Base-by-base conservation (phyloP, 2,113 vertebrate species). In the Tragelaphus buxtoni region DNA sequence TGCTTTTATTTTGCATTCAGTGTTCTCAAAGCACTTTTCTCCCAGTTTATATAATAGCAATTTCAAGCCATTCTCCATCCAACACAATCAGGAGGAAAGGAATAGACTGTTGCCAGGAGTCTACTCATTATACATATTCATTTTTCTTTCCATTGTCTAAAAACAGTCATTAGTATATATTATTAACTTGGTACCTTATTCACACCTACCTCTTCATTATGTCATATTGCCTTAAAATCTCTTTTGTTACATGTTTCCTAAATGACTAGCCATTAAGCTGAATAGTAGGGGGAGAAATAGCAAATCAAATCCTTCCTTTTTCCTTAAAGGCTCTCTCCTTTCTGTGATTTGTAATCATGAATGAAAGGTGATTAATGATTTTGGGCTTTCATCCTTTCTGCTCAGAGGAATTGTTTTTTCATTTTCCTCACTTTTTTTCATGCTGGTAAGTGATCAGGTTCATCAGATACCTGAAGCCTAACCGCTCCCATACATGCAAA, bases 221-320 rank as follows among this genome's bases (percentile, higher is more conserved):
- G n/a, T 79, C 28, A 55, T 79, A 42, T 49, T 92, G 79, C 82
- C 69, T 89, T 93, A 89, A 86, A 95, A 74, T 93, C 28, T 63
- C 72, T 96, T 53, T 60, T 72, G 26, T 17, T 60, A 2, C 8
- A 7, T 26, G 17, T 92, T 86, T 95, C 13, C n/a, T 60, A 81
- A 87, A 87, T 96, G 84, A 83, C n/a, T 94, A 95, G 14, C 39
- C 87, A 90, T 95, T 95, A 89, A 86, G 58, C 45, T 80, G 16
- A 77, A 14, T 76, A 47, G 13, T 65, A 72, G 11, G 45, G 24
- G 11, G 9, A 81, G 55, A 83, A 92, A 92, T 22, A 60, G 28
- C 16, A 95, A 81, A 60, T 30, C 63, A 90, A 95, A 94, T 30
- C 56, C 12, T 72, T 26, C 72, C n/a, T 49, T 58, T 74, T 30